These are phyloP conservation scores for Sylvilagus floridanus DNA, from an alignment of 2,797 vertebrate genomes.

Conservation along the genomic window DNA sequence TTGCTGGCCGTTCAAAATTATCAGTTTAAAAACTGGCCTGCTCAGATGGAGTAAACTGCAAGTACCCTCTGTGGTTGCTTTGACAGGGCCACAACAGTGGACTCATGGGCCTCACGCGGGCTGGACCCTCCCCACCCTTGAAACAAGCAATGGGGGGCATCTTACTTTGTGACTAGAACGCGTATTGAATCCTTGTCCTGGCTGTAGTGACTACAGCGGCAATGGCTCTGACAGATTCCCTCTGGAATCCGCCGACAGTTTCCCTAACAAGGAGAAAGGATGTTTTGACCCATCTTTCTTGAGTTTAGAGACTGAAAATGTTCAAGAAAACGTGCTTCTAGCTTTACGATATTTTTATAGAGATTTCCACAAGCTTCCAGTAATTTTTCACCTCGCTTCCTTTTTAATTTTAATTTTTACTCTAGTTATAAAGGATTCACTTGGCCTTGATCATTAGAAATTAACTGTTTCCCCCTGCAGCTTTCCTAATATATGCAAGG, in stretches of 20 bases:
- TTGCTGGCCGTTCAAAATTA: no score
- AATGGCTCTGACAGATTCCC: background rate
- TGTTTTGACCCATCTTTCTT: background rate
- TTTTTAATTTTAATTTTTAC: constrained; percentile 31
- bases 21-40: no score
- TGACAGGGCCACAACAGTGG: no score
- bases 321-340: background rate
- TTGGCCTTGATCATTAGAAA: background rate
- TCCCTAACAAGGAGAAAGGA: background rate
- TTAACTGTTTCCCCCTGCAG: background rate
- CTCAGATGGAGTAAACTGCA: no score
- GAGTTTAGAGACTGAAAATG: background rate
- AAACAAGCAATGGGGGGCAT: background rate
- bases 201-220: background rate
- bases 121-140: no score
- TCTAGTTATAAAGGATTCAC: background rate
- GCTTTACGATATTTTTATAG: background rate
- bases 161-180: constrained; percentile 30
- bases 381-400: background rate
- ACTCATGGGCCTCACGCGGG: no score
- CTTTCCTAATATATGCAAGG: background rate
- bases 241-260: background rate
- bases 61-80: no score
- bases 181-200: constrained; percentile 1
- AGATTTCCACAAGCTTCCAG: background rate